Evolutionary conservation across 2,888 invertebrate species (phyloP).

Genomic region (Meteorus cinctellus): DNA sequence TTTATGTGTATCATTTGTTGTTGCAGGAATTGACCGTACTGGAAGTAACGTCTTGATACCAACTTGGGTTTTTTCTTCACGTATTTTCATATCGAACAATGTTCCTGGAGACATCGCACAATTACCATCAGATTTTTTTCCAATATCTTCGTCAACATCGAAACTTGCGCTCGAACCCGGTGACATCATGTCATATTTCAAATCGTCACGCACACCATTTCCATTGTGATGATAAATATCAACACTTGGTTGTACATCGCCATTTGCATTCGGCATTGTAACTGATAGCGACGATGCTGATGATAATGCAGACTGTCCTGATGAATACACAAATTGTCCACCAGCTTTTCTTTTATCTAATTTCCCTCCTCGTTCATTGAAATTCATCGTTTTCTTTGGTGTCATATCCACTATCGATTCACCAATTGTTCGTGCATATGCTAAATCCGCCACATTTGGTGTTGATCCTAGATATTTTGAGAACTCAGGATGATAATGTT

Average conservation of each 20-base stretch:
- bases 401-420: conserved; percentile 75
- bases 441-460: conserved; percentile 90
- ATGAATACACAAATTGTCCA: conserved; percentile 41
- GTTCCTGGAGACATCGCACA: conserved; percentile 69
- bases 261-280: conserved; percentile 44
- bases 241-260: conserved; percentile 53
- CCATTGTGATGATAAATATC: conserved; percentile 31
- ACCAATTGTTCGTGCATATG: conserved; percentile 85
- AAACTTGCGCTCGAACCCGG: conserved; percentile 56
- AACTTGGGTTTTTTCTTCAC: conserved; percentile 71
- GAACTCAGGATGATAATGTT: conserved; percentile 92
- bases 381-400: conserved; percentile 68
- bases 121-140: conserved; percentile 59
- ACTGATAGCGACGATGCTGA: conserved; percentile 50
- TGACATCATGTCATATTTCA: conserved; percentile 61
- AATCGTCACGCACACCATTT: conserved; percentile 55
- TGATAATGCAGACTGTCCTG: conserved; percentile 44
- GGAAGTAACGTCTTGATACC: conserved; percentile 76
- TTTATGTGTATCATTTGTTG: conserved; percentile 46
- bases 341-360: conserved; percentile 60
- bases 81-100: conserved; percentile 67
- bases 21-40: conserved; percentile 62
- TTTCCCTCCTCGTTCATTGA: conserved; percentile 73
- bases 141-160: conserved; percentile 59
- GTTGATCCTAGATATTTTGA: conserved; percentile 85